Percentiles rank a stretch among this genome's conserved stretches.
Conservation (phyloP, 35 echinoderm and acorn worm genomes). For the Chiridota heheva region DNA sequence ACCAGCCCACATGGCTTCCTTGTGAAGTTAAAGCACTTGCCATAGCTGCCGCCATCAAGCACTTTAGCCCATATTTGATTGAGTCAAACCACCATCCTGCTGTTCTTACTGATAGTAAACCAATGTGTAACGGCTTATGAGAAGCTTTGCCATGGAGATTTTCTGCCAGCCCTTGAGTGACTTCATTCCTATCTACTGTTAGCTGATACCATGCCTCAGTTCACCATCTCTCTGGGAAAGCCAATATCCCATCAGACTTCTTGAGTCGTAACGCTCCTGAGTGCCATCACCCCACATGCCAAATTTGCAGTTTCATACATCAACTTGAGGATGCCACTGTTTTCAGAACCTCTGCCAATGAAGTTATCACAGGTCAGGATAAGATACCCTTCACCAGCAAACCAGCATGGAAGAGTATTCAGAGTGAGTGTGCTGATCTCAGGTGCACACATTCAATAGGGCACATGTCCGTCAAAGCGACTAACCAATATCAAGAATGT, state of each 20-base stretch:
- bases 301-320: conserved; percentile 32
- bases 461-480: too few species aligned
- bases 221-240: too few species aligned
- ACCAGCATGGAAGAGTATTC: too few species aligned
- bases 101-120: conserved; percentile 60
- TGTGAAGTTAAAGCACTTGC: conserved; percentile 60
- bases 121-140: conserved; percentile 62
- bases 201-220: conserved; percentile 38
- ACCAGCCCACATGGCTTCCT: conserved; percentile 52
- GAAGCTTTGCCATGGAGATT: conserved; percentile 63
- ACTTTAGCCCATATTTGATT: conserved; percentile 65
- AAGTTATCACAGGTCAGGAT: conserved; percentile 25
- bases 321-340: conserved; percentile 17
- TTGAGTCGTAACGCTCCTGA: conserved; percentile 49
- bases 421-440: conserved; percentile 43
- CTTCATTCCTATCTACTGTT: conserved; percentile 55
- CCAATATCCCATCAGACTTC: conserved; percentile 62
- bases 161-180: conserved; percentile 56
- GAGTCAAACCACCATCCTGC: conserved; percentile 34
- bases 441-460: conserved; percentile 51
- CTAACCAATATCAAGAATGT: too few species aligned
- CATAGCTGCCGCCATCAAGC: conserved; percentile 50
- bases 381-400: conserved; percentile 44
- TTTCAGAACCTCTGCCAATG: not conserved
- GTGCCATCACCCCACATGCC: conserved; percentile 30